Percentiles rank a stretch among this genome's conserved stretches.
Evolutionary conservation across 2,797 vertebrate genomes (phyloP).

Genomic region (Hoplostethus mediterraneus): DNA sequence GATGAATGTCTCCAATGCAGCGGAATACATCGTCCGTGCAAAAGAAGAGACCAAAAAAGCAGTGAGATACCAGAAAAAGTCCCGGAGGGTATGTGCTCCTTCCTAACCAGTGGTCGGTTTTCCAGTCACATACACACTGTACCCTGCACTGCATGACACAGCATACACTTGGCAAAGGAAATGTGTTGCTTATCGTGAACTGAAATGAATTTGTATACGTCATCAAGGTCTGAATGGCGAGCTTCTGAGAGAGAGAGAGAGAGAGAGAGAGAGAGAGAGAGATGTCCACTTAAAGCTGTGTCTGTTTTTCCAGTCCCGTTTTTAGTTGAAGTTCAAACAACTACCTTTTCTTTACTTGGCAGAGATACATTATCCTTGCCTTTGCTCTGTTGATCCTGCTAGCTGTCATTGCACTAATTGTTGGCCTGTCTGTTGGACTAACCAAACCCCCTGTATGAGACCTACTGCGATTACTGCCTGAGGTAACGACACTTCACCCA

Average conservation of each 20-base stretch:
- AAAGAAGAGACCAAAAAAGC: conserved; percentile 97
- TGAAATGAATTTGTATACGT: background rate
- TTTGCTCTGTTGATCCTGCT: conserved; percentile 87
- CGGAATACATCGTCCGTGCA: conserved; percentile 90
- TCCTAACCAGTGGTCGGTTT: background rate
- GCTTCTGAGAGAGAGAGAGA: too few species aligned
- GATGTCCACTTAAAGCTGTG: background rate
- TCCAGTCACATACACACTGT: background rate
- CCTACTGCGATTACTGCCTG: conserved; percentile 18
- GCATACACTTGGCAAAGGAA: background rate
- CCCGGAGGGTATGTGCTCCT: conserved; percentile 88
- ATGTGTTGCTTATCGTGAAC: background rate
- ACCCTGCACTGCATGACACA: background rate
- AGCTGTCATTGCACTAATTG: conserved; percentile 89
- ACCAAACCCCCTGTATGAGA: conserved; percentile 80
- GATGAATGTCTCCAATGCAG: conserved; percentile 91
- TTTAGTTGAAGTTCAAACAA: conserved; percentile 33
- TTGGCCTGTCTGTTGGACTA: conserved; percentile 92
- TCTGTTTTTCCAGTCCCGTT: conserved; percentile 10
- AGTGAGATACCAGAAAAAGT: conserved; percentile 92
- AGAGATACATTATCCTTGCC: conserved; percentile 93
- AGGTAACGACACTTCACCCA: conserved; percentile 75
- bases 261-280: background rate
- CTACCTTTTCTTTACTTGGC: conserved; percentile 77
- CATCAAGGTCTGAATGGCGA: background rate